Base-by-base conservation (phyloP, 2,888 invertebrate species). In the Tinea trinotella region DNA sequence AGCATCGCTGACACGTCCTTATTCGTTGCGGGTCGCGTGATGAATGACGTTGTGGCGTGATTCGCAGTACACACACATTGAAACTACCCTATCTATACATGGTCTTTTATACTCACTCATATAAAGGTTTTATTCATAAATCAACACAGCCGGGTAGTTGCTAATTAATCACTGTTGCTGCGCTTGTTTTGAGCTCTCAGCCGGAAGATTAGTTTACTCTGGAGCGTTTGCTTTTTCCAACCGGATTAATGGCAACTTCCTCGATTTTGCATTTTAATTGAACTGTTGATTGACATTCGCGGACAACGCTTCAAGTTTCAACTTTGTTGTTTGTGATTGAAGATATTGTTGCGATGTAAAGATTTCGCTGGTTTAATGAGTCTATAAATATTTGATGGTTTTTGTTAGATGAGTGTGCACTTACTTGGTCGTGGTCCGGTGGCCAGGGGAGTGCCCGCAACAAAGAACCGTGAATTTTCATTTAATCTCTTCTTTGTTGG, bases 1-100 rank as follows among this genome's bases (percentile, higher is more conserved):
- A 57, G 59, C 56, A 61, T 61, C 62, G 64, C 59, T 59, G 61
- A 60, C 62, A 62, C 63, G 63, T 46, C 24, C 52, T 52, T 15
- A 35, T 18, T 35, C 34, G 35, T 12, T 55, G 53, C 56, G 56
- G 36, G 60, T 50, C 54, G 57, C 24, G 56, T 68, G 68, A 68
- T 67, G 62, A 65, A 68, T 67, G 64, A 60, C 48, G 50, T 34
- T 46, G 46, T 17, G 40, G 17, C 40, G 17, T 19, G 18, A 46
- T 46, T 46, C 46, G 46, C 19, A 19, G 15, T 19, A 46, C 46
- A 10, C 46, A 46, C 46, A 46, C 19, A 46, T 46, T 7, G 18
- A 10, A 19, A 17, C 46, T 17, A 46, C 46, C 13, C 13, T 40
- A 40, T 40, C 40, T 40, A 13, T 24, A 7, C 7, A 13, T 15